Evolutionary conservation across 2,113 vertebrate species (phyloP), one percentile per base, ranked within the genome.

Genomic region (Scartelaos histophorus): DNA sequence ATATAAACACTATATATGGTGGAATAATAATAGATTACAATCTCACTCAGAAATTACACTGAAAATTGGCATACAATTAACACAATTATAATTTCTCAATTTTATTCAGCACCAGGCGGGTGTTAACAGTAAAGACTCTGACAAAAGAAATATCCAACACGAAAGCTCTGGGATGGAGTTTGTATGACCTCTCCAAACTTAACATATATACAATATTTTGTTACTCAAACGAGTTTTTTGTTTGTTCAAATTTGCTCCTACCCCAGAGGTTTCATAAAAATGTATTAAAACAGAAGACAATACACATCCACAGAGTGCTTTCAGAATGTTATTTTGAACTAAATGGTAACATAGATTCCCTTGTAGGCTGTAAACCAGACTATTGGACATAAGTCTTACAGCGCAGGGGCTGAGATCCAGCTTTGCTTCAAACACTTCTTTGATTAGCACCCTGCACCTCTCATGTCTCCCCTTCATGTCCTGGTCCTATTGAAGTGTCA

Each of bases 401-500:
- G 74, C 47, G 38, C 71, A 72, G 45, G 54, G 38, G 51, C 67
- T 69, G 78, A 11, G 49, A 49, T 72, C 65, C 54, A 73, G 79
- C 72, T 72, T 79, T 24, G 62, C 84, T 75, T 88, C 75, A 80
- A 73, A 73, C 56, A 2, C 75, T 81, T 83, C 78, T 86, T 80
- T 84, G 70, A 81, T 75, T 79, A 79, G n/a, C 82, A 51, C 70
- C 78, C 69, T 74, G 71, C 73, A 57, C 57, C 19, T 68, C 80
- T 82, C 61, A 68, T 69, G 78, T 85, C 76, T 78, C 70, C 54
- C 69, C 66, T 74, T 76, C 62, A 38, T 82, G 80, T 90, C 82
- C 86, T 53, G 57, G 78, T 68, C 21, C 16, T 46, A 81, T 53
- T 88, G 77, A 86, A 84, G 85, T 86, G 84, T 85, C 82, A 79